phyloP scores from a whole-genome alignment of 2,888 invertebrate species.

The Camponotus fellah region DNA sequence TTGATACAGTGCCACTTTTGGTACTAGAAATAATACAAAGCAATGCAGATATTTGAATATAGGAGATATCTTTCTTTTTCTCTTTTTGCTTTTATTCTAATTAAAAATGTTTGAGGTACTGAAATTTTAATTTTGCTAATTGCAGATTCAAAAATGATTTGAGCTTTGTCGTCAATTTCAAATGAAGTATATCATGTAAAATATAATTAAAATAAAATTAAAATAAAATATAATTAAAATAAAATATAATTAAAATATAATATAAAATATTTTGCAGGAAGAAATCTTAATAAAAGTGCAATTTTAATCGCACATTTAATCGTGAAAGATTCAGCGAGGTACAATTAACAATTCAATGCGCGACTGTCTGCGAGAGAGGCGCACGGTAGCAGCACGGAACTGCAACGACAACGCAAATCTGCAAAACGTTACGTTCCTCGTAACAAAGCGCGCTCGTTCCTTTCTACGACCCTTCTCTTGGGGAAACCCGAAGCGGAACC shows the following conservation, averaged over 20 bases:
- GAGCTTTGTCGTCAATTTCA: background rate
- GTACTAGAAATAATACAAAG: background rate
- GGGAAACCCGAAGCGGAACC: constrained; percentile 56
- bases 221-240: background rate
- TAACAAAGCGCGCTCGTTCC: constrained; percentile 51
- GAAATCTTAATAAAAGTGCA: background rate
- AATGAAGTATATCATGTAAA: background rate
- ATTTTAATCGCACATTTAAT: background rate
- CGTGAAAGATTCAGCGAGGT: background rate
- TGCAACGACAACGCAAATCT: constrained; percentile 26
- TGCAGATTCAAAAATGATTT: background rate
- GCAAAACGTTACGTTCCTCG: constrained; percentile 38
- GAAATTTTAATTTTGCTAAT: background rate
- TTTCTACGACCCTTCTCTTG: constrained; percentile 48
- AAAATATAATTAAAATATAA: background rate
- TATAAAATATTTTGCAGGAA: background rate
- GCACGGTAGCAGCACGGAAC: background rate
- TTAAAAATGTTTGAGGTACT: background rate
- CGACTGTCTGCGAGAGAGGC: constrained; percentile 3
- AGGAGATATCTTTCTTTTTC: background rate
- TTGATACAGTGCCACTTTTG: background rate
- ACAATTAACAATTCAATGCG: constrained; percentile 25
- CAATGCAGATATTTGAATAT: background rate
- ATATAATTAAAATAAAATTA: background rate
- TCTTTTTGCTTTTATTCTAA: background rate